A percentile compares a stretch with the other conserved stretches of the same genome.
phyloP scores from a whole-genome alignment of 37 sponge, comb jelly and placozoan species.

The Sycon ciliatum region DNA sequence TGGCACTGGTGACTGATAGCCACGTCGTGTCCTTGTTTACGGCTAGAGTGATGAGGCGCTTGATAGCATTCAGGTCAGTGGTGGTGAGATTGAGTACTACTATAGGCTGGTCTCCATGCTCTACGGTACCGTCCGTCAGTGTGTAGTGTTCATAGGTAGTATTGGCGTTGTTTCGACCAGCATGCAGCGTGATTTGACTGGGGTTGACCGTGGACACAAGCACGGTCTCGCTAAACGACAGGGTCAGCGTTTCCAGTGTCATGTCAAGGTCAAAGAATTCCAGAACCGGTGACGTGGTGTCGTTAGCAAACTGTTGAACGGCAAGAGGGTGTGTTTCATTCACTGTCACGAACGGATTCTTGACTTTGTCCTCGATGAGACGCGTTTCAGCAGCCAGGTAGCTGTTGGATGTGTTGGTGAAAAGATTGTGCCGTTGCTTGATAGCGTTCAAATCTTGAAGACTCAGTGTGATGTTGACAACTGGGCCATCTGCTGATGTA shows the following conservation, averaged over 20 bases:
- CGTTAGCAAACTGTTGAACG: constrained; percentile 37
- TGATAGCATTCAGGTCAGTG: constrained; percentile 64
- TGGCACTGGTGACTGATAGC: constrained; percentile 42
- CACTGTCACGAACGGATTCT: constrained; percentile 26
- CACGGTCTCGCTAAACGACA: constrained; percentile 80
- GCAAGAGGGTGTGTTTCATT: not conserved
- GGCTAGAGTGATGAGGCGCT: constrained; percentile 52
- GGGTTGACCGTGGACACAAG: constrained; percentile 48
- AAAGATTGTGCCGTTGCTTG: constrained; percentile 57
- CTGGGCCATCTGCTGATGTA: constrained; percentile 34
- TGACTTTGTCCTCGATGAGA: constrained; percentile 56
- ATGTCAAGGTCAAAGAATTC: constrained; percentile 61
- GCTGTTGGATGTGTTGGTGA: constrained; percentile 43
- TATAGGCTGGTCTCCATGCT: constrained; percentile 63
- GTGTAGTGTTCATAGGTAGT: constrained; percentile 35
- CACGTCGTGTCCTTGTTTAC: constrained; percentile 37
- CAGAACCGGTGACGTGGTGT: constrained; percentile 41
- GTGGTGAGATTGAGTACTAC: constrained; percentile 48
- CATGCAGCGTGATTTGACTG: constrained; percentile 57
- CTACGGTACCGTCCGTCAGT: constrained; percentile 39
- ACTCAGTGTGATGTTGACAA: constrained; percentile 47
- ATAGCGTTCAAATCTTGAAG: constrained; percentile 69
- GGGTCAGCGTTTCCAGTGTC: constrained; percentile 50
- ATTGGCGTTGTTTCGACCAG: not conserved
- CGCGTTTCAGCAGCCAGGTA: constrained; percentile 33